Conservation (phyloP, 2,113 vertebrate genomes). For the Willisornis vidua region DNA sequence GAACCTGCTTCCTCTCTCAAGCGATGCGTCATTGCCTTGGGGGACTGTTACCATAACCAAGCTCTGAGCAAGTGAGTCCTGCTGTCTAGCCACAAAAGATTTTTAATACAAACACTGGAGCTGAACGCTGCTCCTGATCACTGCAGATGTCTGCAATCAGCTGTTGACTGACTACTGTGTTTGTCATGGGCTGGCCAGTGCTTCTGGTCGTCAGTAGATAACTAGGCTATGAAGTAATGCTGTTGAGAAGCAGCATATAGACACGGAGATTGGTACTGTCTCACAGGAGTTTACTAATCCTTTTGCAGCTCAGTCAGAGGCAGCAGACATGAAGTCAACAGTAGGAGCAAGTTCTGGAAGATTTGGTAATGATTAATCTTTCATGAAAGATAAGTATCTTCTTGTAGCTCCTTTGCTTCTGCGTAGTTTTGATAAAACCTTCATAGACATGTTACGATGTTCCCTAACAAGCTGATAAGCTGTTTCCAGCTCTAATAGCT, state of each 20-base stretch:
- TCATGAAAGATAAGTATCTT: background rate
- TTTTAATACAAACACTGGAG: constrained; percentile 52
- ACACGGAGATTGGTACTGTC: background rate
- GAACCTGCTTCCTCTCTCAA: constrained; percentile 59
- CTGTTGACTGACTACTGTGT: background rate
- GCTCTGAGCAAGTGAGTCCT: constrained; percentile 30
- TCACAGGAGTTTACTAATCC: constrained; percentile 6
- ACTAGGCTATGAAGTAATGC: constrained; percentile 52
- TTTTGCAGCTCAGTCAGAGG: background rate
- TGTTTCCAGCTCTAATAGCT: background rate
- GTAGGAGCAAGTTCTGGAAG: background rate
- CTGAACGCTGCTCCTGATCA: background rate
- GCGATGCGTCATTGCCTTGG: constrained; percentile 52
- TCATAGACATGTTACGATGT: background rate
- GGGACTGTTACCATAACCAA: constrained; percentile 40
- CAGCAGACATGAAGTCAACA: constrained; percentile 15
- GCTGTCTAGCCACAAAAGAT: constrained; percentile 51
- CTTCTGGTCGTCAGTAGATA: constrained; percentile 6
- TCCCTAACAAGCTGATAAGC: background rate
- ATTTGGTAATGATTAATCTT: constrained; percentile 10
- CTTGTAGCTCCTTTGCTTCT: background rate
- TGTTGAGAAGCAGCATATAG: constrained; percentile 1
- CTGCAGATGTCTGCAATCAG: constrained; percentile 45
- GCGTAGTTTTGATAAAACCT: background rate
- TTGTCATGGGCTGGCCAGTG: background rate